Percentiles rank a stretch among this genome's conserved stretches.
Evolutionary conservation across 2,888 invertebrate species (phyloP).

Genomic region (Sinelater perroti): DNA sequence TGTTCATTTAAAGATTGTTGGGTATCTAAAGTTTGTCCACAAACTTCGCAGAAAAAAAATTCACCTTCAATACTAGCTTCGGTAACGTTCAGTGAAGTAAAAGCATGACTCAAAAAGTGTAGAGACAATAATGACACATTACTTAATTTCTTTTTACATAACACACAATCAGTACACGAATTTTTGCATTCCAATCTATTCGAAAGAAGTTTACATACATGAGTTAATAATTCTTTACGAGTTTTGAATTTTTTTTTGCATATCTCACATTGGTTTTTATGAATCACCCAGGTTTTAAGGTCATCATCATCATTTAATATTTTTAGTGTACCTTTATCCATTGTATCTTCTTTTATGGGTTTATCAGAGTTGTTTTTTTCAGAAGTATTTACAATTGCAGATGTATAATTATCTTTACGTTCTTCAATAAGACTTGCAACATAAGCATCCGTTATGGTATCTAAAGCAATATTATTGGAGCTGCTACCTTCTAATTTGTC

Average conservation of each 20-base stretch:
- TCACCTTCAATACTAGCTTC: conserved; percentile 35
- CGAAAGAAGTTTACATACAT: conserved; percentile 1
- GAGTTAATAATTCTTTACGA: conserved; percentile 20
- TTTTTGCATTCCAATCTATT: not conserved
- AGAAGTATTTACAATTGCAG: not conserved
- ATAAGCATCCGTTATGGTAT: not conserved
- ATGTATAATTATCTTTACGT: not conserved
- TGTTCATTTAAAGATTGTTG: conserved; percentile 43
- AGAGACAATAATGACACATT: conserved; percentile 34
- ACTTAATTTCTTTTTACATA: conserved; percentile 40
- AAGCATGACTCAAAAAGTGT: conserved; percentile 44
- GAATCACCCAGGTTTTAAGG: too few species aligned
- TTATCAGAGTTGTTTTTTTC: not conserved
- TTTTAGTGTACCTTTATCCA: too few species aligned
- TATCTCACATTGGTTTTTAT: conserved; percentile 30
- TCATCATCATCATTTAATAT: too few species aligned
- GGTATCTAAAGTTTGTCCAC: conserved; percentile 45
- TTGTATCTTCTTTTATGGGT: not conserved
- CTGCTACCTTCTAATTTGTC: conserved; percentile 13
- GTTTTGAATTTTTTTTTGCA: conserved; percentile 28
- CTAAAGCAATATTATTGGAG: not conserved
- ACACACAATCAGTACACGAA: conserved; percentile 32
- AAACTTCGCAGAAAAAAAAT: conserved; percentile 43
- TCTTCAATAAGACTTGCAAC: not conserved
- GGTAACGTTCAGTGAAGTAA: conserved; percentile 32